These are phyloP conservation scores for Marmota flaviventris DNA, from an alignment of 2,113 vertebrate genomes.

Conservation along the genomic window DNA sequence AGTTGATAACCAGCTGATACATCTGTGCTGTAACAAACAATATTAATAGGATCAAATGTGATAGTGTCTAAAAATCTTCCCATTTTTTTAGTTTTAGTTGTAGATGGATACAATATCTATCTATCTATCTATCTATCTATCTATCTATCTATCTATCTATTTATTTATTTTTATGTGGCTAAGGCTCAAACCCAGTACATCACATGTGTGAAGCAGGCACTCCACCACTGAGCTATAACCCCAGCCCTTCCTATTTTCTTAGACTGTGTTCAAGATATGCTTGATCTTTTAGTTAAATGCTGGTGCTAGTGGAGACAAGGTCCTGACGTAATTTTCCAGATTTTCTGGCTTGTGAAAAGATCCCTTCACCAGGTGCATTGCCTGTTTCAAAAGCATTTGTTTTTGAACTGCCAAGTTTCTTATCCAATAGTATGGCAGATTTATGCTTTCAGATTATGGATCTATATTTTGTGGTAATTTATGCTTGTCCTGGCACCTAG, in stretches of 20 bases:
- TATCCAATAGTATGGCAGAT: neutral
- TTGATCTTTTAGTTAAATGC: neutral
- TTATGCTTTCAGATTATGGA: neutral
- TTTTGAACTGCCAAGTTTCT: neutral
- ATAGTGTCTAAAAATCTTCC: neutral
- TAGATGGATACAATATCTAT: no score
- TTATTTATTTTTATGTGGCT: no score
- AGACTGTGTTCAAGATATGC: neutral
- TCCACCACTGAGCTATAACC: no score
- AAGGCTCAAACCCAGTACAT: no score
- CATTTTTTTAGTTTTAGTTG: neutral
- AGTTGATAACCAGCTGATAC: neutral
- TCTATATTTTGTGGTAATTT: neutral
- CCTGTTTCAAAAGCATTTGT: neutral
- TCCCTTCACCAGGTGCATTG: neutral
- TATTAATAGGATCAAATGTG: neutral
- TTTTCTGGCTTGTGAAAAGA: neutral
- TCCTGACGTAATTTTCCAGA: constrained; percentile 1
- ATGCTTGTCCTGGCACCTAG: neutral
- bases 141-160: no score
- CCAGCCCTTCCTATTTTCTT: neutral
- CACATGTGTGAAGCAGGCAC: no score
- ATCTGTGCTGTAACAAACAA: neutral
- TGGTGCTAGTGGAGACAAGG: neutral
- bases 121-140: no score